Base-by-base conservation (phyloP, 2,888 invertebrate genomes). In the Monoplex corrugatus region DNA sequence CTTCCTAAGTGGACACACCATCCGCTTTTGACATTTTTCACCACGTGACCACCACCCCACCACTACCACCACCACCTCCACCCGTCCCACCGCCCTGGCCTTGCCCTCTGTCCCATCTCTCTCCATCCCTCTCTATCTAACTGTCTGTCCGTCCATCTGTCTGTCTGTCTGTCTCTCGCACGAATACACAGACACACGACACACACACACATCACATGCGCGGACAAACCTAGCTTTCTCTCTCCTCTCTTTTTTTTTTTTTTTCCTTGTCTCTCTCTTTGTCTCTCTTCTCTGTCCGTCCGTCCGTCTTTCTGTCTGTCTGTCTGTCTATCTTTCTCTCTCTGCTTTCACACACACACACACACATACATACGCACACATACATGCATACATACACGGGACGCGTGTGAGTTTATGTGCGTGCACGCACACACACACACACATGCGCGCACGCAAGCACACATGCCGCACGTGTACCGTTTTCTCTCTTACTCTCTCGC, bases 361-460 rank as follows among this genome's bases (percentile, higher is more conserved):
- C 43, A 80, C 80, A 43, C 80, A 80, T 43, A 80, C 80, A 84
- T 44, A 43, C 43, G 44, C 80, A 23, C 80, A 35, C 43, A 35
- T 38, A 43, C 75, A 35, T 35, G 35, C 35, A 35, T n/a, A 75
- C 75, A 75, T n/a, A 35, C 75, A 35, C 75, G 10, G 8, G 50
- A 8, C 10, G 50, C 50, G 50, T 50, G 50, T n/a, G n/a, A n/a
- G n/a, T n/a, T n/a, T n/a, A 13, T 13, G 19, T 50, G n/a, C 68
- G n/a, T n/a, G 5, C 68, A 68, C 68, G 5, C 68, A 68, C 68
- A 16, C 68, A 68, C 80, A 80, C 80, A 23, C 80, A 80, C 40
- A 19, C 84, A 50, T n/a, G 35, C 50, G 50, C 50, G 43, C 63
- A 63, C 63, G n/a, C 63, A 84, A n/a, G 13, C 84, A 84, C 84